Conservation (phyloP, 2,113 vertebrate species). For the Suricata suricatta region DNA sequence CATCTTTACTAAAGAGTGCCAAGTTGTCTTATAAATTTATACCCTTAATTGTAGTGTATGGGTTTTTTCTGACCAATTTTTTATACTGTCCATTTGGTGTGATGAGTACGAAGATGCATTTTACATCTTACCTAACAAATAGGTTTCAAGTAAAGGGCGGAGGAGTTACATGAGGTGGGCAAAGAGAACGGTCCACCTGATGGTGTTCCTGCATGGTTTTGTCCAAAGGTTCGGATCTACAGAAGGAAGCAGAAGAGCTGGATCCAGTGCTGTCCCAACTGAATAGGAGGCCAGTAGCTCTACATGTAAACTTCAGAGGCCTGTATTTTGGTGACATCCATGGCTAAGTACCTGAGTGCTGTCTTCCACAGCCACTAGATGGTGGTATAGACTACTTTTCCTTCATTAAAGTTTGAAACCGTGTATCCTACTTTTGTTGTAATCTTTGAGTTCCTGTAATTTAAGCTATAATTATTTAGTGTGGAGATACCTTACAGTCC, state of each 20-base stretch:
- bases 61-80: background rate
- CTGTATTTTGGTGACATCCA: background rate
- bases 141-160: background rate
- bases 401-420: background rate
- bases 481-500: background rate
- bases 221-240: background rate
- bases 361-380: slow-evolving; percentile 16
- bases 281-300: background rate
- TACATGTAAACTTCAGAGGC: background rate
- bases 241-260: background rate
- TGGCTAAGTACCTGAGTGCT: background rate
- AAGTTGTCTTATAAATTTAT: background rate
- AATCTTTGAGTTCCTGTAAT: background rate
- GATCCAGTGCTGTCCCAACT: background rate
- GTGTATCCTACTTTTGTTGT: background rate
- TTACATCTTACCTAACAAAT: background rate
- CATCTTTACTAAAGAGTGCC: background rate
- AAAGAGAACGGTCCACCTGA: background rate
- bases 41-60: background rate
- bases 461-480: slow-evolving; percentile 22
- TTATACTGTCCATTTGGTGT: background rate
- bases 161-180: background rate
- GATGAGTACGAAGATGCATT: background rate
- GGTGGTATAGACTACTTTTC: slow-evolving; percentile 39
- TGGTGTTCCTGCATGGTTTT: background rate